Base-by-base conservation (phyloP, 2,797 vertebrate species). In the Strix occidentalis region DNA sequence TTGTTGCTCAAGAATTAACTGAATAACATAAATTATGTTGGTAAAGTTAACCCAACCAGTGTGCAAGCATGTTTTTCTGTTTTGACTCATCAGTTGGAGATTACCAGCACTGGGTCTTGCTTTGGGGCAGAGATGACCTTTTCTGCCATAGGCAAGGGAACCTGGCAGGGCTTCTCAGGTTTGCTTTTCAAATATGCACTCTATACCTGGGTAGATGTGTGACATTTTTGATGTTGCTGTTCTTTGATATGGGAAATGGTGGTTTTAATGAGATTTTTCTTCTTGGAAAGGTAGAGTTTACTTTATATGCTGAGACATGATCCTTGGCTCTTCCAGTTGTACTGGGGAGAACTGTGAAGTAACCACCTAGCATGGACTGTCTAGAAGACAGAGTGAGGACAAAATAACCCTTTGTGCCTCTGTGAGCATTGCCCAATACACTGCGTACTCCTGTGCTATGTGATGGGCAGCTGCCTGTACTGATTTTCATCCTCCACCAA, bases 1-100 rank as follows among this genome's bases (percentile, higher is more conserved):
- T 88, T 48, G 15, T 46, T 96, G 97, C 92, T 96, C 89, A 93
- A 77, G 92, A 84, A 95, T 95, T 94, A 97, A 95, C 79, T 95
- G 86, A 90, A 78, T 57, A 82, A 63, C 45, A 69, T 90, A 69
- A 91, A 83, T 76, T 84, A 84, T 31, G 26, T 69, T 91, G 72
- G 50, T 87, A 93, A 97, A 90, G 85, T 95, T 92, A 94, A 95
- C 89, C 54, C 84, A 91, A 84, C 20, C 54, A 77, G 37, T 26
- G 21, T 84, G 60, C 56, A 89, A 51, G 28, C 45, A 12, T 21
- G 16, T 82, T 51, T 46, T 91, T 96, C 58, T n/a, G 31, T 61
- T 95, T 84, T 51, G 29, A 17, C 21, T 24, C 8, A 3, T 71
- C 64, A n/a, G 41, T 1, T 24, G 65, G 76, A 53, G 7, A 20